These are phyloP conservation scores for Rhinogobio ventralis DNA, from an alignment of 2,797 vertebrate species.

Conservation along the genomic window DNA sequence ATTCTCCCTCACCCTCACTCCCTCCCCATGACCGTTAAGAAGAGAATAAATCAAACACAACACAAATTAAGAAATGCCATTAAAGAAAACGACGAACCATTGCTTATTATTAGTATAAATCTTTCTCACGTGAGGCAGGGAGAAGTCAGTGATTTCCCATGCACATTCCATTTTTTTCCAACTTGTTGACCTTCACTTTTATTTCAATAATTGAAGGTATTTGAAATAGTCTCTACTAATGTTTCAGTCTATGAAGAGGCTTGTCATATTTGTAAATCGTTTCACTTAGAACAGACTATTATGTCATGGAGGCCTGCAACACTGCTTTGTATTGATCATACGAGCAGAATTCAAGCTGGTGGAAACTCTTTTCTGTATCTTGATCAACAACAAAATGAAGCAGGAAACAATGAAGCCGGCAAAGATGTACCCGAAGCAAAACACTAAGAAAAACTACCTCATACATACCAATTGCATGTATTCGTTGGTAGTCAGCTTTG, in stretches of 20 bases:
- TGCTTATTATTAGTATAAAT: slow-evolving; percentile 39
- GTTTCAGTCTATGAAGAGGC: neutral
- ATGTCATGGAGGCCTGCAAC: neutral
- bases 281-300: neutral
- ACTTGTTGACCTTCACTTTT: slow-evolving; percentile 79
- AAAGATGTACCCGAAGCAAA: slow-evolving; percentile 67
- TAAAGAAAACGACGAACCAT: slow-evolving; percentile 13
- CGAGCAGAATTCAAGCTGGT: neutral
- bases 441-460: slow-evolving; percentile 67
- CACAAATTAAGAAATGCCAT: slow-evolving; percentile 24
- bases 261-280: neutral
- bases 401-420: slow-evolving; percentile 59
- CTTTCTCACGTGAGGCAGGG: slow-evolving; percentile 53
- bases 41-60: slow-evolving; percentile 28
- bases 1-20: slow-evolving; percentile 35
- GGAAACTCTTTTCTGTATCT: slow-evolving; percentile 6
- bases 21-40: slow-evolving; percentile 25
- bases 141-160: slow-evolving; percentile 64
- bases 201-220: slow-evolving; percentile 14
- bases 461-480: slow-evolving; percentile 89
- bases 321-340: neutral
- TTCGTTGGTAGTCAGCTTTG: slow-evolving; percentile 88
- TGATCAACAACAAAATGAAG: slow-evolving; percentile 65
- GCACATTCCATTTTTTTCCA: slow-evolving; percentile 74
- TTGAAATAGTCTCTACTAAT: neutral